Conservation (phyloP, 2,888 invertebrate genomes). For the Gastrophysa polygoni region DNA sequence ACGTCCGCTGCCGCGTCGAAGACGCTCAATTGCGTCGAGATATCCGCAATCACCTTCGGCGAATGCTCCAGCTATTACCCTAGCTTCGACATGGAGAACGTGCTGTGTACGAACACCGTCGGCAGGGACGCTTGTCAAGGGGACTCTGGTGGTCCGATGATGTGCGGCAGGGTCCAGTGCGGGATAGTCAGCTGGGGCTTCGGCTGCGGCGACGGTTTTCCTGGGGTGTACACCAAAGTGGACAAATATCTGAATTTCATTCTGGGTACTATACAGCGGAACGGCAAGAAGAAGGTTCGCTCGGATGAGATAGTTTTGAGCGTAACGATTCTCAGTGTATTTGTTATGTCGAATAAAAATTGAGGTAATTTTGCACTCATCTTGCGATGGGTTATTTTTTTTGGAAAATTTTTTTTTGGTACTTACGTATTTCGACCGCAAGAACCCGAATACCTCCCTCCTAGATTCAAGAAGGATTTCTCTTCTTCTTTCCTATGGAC, state of each 20-base stretch:
- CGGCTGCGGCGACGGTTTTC: constrained; percentile 12
- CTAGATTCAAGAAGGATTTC: no score
- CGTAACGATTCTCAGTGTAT: no score
- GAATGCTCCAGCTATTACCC: not conserved
- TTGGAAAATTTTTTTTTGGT: no score
- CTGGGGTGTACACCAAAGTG: constrained; percentile 24
- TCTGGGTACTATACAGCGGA: not conserved
- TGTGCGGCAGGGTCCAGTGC: constrained; percentile 18
- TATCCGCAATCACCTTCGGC: no score
- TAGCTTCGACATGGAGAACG: not conserved
- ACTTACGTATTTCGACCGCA: no score
- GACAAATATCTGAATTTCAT: constrained; percentile 22
- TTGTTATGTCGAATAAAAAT: no score
- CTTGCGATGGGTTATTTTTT: no score
- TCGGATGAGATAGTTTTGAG: not conserved
- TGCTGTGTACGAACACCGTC: constrained; percentile 14
- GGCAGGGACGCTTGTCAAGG: constrained; percentile 24
- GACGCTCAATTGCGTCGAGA: no score
- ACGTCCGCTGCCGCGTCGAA: no score
- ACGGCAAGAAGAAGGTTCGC: not conserved
- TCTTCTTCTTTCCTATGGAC: no score
- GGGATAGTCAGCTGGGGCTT: constrained; percentile 25
- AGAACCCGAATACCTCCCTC: no score
- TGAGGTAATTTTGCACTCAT: no score
- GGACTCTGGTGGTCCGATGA: constrained; percentile 26